These are phyloP conservation scores for Arctocebus calabarensis DNA, from an alignment of 2,797 vertebrate species.

Conservation along the genomic window DNA sequence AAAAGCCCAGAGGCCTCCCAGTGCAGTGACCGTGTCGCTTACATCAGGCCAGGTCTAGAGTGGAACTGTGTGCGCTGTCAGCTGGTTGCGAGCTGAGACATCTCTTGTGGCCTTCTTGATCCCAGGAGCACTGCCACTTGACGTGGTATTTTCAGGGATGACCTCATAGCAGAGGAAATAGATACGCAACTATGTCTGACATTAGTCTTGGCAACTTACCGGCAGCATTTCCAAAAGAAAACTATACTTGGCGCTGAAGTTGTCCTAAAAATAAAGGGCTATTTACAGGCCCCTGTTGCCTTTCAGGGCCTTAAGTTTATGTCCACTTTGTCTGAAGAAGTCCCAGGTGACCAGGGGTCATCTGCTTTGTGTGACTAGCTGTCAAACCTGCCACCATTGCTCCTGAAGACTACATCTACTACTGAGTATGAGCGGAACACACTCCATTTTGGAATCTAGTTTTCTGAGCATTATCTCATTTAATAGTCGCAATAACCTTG, in stretches of 20 bases:
- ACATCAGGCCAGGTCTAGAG: background rate
- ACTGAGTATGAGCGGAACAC: background rate
- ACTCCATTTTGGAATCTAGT: background rate
- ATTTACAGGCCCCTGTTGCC: background rate
- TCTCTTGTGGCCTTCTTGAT: background rate
- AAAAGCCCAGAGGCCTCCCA: background rate
- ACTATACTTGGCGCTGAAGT: background rate
- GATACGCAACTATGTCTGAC: background rate
- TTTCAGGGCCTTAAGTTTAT: background rate
- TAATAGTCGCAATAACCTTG: background rate
- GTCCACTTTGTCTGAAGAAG: background rate
- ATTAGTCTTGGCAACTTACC: background rate
- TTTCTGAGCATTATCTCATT: background rate
- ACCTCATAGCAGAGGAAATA: conserved; percentile 51
- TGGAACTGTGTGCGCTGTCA: background rate
- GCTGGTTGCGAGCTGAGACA: background rate
- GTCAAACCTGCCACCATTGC: background rate
- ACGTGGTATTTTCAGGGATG: conserved; percentile 64
- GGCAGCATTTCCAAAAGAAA: conserved; percentile 40
- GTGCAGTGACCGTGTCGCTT: background rate
- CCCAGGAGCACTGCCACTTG: conserved; percentile 4
- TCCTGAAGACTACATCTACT: background rate
- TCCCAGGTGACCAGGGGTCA: too few species aligned
- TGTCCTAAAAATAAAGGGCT: background rate
- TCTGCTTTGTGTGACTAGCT: background rate